Evolutionary conservation across 2,888 invertebrate species (phyloP), one percentile per base, ranked within the genome.

Genomic region (Dolichopus griseipennis): DNA sequence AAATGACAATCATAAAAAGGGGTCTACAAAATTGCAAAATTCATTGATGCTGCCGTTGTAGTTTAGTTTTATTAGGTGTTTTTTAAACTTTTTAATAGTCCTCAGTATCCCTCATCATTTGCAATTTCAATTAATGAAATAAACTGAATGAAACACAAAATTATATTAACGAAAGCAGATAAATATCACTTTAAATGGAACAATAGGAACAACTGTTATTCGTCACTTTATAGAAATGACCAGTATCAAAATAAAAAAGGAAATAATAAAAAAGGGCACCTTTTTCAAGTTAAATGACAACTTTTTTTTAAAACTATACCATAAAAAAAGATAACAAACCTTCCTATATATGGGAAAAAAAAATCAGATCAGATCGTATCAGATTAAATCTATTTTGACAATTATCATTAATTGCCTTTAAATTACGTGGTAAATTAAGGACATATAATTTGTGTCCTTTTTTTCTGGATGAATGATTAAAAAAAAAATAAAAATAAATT

Each of bases 321-420:
- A n/a, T 18, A 52, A 18, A 18, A 52, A n/a, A 6, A n/a, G 1
- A n/a, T 52, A 52, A 52, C 18, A n/a, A n/a, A 52, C 12, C 52
- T 52, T 52, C 52, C 52, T 6, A 52, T 52, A 52, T n/a, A 52
- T 52, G n/a, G n/a, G n/a, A n/a, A n/a, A n/a, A 52, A 27, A 27
- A 27, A 27, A 27, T 4, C 27, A 27, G 27, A 27, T 27, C 27
- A 27, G 27, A 27, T 27, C 27, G 5, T 2, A 27, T 27, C 15
- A 52, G 52, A 52, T 52, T 52, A 52, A 52, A 52, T 52, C 8
- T 52, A 52, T 52, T 52, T 52, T 52, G 52, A 52, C 52, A 52
- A 52, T 52, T 52, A 52, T 52, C 52, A 52, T 52, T 52, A 52
- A 52, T 52, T 52, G 52, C 52, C 18, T 52, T 52, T 52, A 52